Evolutionary conservation across 2,113 vertebrate species (phyloP).

Genomic region (Okapia johnstoni): DNA sequence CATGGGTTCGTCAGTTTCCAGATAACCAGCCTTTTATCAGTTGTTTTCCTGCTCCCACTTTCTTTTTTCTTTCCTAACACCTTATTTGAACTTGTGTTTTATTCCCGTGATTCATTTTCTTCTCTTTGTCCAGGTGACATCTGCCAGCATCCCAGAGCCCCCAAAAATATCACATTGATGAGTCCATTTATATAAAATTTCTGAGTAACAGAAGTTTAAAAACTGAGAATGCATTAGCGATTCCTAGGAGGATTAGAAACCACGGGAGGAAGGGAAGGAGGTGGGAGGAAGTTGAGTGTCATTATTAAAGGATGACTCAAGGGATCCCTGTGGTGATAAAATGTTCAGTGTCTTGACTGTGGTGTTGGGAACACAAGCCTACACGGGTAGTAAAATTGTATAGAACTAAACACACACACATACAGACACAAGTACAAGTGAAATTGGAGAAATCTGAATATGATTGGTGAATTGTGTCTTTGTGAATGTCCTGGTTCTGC

Average conservation of each 20-base stretch:
- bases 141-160: neutral
- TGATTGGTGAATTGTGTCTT: neutral
- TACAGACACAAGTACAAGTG: neutral
- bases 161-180: neutral
- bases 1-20: neutral
- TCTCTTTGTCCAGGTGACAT: neutral
- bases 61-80: neutral
- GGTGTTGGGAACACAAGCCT: neutral
- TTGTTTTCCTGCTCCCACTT: neutral
- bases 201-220: neutral
- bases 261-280: neutral
- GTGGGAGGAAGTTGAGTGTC: neutral
- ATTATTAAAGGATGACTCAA: neutral
- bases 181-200: neutral
- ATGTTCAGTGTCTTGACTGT: neutral
- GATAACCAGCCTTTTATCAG: neutral
- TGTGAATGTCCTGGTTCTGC: neutral
- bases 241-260: neutral
- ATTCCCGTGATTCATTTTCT: neutral
- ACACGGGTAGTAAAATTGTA: neutral
- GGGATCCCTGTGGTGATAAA: neutral
- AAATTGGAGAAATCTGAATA: neutral
- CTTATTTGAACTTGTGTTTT: neutral
- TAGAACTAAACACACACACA: neutral
- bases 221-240: neutral